Evolutionary conservation across 2,113 vertebrate species (phyloP), one percentile per base, ranked within the genome.

Genomic region (Cygnus atratus): DNA sequence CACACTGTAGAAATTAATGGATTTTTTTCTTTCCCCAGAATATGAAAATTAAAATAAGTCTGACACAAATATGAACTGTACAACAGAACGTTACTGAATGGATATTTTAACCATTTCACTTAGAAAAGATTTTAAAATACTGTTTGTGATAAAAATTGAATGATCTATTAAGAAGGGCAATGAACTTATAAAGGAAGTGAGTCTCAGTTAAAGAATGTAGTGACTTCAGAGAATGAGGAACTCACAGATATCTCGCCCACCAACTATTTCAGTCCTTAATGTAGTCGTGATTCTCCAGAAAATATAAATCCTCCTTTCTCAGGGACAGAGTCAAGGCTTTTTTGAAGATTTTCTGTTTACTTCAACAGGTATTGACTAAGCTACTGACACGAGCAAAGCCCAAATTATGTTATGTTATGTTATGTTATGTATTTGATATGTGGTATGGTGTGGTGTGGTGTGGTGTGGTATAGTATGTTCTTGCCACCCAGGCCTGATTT

Each of bases 151-250:
- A 88, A 94, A 90, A 81, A 67, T 41, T 1, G 11, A 81, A 62
- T 50, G 4, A 67, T 13, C 63, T 91, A 88, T 61, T 29, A 73
- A 74, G 44, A 71, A 80, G 84, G 84, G 24, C 50, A 87, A 85
- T 72, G 17, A 81, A 66, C 18, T 92, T 89, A 37, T 73, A 46
- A 94, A 35, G 37, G 74, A 94, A 95, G 20, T 65, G 68, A 94
- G n/a, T 70, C n/a, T 85, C 26, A 24, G 52, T 63, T 62, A 81
- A 89, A 72, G 73, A 93, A 88, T n/a, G 19, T 22, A 24, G 22
- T 65, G 66, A 57, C 41, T 66, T 67, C 44, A 88, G 39, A 86
- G 13, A 83, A 41, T 11, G 25, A 81, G 41, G 21, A 87, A 62
- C 21, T 72, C 1, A 0, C 11, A 75, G 8, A n/a, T 75, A 63